phyloP scores from a whole-genome alignment of 2,113 vertebrate genomes.

The Colossoma macropomum region DNA sequence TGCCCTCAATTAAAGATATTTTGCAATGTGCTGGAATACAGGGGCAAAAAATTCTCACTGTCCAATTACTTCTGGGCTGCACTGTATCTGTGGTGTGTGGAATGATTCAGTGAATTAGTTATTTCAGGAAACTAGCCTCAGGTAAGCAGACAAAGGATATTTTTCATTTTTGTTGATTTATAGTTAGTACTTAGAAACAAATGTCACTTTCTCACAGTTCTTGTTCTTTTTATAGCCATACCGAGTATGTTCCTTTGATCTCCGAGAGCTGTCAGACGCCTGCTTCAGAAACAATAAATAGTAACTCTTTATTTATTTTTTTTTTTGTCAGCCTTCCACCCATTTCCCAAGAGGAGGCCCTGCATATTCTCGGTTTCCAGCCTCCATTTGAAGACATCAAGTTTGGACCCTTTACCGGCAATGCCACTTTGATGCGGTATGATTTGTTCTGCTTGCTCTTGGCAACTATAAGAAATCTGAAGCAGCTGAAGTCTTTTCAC shows the following conservation, averaged over 20 bases:
- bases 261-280: not conserved
- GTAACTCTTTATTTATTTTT: constrained; percentile 13
- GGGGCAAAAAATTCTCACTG: no score
- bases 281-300: not conserved
- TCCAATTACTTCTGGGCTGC: no score
- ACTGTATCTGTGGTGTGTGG: not conserved
- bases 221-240: not conserved
- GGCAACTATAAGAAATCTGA: not conserved
- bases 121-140: not conserved
- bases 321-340: constrained; percentile 84
- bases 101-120: not conserved
- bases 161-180: no score
- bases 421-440: constrained; percentile 97
- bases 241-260: not conserved
- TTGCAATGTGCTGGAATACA: no score
- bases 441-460: not conserved
- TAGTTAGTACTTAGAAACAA: not conserved
- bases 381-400: constrained; percentile 98
- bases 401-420: constrained; percentile 98
- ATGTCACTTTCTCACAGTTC: not conserved
- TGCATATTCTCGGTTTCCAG: constrained; percentile 95
- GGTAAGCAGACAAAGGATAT: not conserved
- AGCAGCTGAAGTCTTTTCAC: constrained; percentile 24
- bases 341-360: constrained; percentile 95
- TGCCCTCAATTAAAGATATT: no score